A percentile compares a stretch with the other conserved stretches of the same genome.
Conservation (phyloP, 2,113 vertebrate genomes). For the Ceyx cyanopectus region DNA sequence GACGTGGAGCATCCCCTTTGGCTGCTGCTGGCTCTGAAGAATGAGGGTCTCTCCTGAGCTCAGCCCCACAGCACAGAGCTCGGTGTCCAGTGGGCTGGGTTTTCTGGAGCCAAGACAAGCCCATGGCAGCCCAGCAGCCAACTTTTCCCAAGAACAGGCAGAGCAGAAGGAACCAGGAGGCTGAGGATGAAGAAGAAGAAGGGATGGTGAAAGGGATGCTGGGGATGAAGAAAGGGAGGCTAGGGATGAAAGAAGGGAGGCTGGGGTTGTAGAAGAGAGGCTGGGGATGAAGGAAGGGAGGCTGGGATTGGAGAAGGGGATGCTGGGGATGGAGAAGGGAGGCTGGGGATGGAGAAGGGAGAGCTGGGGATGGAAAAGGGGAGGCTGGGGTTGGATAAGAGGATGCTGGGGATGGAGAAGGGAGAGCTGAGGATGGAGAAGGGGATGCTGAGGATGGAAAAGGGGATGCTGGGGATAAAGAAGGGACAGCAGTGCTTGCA, state of each 20-base stretch:
- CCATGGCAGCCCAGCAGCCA: neutral
- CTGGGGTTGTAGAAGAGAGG: neutral
- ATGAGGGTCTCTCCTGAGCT: neutral
- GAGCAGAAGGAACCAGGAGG: neutral
- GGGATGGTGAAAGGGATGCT: no score
- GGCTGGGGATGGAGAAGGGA: neutral
- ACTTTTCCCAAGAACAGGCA: neutral
- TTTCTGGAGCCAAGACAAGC: neutral
- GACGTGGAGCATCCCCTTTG: fast-evolving
- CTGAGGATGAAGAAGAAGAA: neutral
- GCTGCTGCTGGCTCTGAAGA: neutral
- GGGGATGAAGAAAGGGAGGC: no score
- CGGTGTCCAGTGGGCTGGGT: neutral
- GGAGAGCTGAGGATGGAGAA: neutral
- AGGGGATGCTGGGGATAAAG: neutral
- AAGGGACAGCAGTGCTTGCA: neutral
- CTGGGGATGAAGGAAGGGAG: neutral
- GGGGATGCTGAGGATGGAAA: neutral
- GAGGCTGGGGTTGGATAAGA: fast-evolving
- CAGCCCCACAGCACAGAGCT: neutral
- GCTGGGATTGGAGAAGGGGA: no score
- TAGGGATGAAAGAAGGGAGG: neutral
- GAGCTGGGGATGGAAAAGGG: fast-evolving
- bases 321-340: neutral
- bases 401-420: neutral